Percentiles rank a stretch among this genome's conserved stretches.
Conservation (phyloP, 2,888 invertebrate species). For the Drosophila paracracens region DNA sequence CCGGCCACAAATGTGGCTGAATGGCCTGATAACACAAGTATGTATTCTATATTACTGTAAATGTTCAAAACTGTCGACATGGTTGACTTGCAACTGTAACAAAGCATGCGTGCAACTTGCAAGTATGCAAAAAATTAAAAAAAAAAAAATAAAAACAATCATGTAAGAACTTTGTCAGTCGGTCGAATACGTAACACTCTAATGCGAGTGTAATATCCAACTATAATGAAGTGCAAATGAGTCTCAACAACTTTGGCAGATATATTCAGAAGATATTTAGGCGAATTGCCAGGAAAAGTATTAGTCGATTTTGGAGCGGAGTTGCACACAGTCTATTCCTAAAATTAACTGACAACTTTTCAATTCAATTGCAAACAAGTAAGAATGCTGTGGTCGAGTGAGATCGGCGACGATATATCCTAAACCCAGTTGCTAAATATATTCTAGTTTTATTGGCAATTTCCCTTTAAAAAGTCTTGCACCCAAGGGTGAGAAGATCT, state of each 20-base stretch:
- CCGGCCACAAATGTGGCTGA: slow-evolving; percentile 56
- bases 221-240: background rate
- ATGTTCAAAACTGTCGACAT: background rate
- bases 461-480: too few species aligned
- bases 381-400: too few species aligned
- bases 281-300: background rate
- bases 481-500: too few species aligned
- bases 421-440: too few species aligned
- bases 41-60: background rate
- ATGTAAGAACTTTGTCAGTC: background rate
- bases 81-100: background rate
- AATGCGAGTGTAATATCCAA: background rate
- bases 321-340: background rate
- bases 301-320: background rate
- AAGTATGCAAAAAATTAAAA: background rate
- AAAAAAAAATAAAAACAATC: background rate
- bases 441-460: too few species aligned
- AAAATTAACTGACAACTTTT: background rate
- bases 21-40: slow-evolving; percentile 18
- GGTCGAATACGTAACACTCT: background rate
- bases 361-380: background rate
- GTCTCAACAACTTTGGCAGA: background rate
- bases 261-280: background rate
- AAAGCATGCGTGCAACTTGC: background rate
- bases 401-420: too few species aligned